Evolutionary conservation across 2,797 vertebrate species (phyloP).

Genomic region (Garrulus glandarius): DNA sequence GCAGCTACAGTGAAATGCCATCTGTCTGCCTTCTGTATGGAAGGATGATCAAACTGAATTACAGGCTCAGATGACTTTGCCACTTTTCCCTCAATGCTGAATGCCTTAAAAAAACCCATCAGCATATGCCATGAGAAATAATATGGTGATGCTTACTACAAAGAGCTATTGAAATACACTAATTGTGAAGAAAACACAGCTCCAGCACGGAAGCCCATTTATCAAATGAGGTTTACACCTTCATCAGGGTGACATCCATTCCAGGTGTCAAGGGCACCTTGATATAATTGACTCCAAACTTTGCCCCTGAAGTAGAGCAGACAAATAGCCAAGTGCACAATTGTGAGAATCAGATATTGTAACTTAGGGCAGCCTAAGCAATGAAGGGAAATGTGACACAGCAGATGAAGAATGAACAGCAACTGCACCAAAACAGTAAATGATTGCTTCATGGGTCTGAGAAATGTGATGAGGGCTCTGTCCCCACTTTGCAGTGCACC

Average conservation of each 20-base stretch:
- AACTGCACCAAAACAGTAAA: neutral
- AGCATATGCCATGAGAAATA: neutral
- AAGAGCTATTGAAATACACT: neutral
- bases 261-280: neutral
- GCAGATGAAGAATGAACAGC: neutral
- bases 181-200: neutral
- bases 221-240: neutral
- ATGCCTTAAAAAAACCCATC: neutral
- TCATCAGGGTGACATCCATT: neutral
- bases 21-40: neutral
- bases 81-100: neutral
- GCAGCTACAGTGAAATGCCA: neutral
- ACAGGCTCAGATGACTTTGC: neutral
- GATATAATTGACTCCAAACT: neutral
- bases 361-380: neutral
- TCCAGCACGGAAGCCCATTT: neutral
- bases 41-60: neutral
- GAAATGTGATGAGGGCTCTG: neutral
- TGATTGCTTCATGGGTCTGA: neutral
- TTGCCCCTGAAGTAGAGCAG: neutral
- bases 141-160: neutral
- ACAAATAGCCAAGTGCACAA: neutral
- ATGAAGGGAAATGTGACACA: neutral
- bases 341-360: neutral
- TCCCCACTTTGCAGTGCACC: neutral